Evolutionary conservation across 1,140 invertebrate species (phyloP).

Genomic region (Drosophila saltans): DNA sequence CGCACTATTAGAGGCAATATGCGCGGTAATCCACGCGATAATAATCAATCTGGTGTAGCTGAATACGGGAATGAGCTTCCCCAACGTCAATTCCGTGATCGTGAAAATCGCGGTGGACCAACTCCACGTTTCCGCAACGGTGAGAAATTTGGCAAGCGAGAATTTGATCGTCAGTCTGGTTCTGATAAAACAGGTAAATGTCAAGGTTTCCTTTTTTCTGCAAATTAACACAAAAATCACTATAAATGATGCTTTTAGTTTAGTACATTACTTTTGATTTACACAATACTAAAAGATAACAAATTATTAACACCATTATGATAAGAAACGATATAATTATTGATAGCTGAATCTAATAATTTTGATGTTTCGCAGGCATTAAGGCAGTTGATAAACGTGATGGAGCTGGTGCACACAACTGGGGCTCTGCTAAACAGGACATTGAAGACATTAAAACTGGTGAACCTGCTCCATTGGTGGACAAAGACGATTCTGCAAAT

Average conservation of each 20-base stretch:
- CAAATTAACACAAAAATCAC: background rate
- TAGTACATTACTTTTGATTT: background rate
- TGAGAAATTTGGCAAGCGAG: constrained; percentile 88
- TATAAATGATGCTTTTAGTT: background rate
- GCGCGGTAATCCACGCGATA: constrained; percentile 84
- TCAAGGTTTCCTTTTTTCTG: background rate
- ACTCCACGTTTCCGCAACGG: constrained; percentile 84
- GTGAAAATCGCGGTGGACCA: constrained; percentile 68
- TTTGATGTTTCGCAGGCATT: constrained; percentile 85
- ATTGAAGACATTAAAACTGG: constrained; percentile 87
- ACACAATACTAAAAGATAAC: background rate
- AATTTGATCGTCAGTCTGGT: constrained; percentile 97
- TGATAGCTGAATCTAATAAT: background rate
- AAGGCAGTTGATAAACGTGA: constrained; percentile 97
- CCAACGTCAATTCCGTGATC: constrained; percentile 66
- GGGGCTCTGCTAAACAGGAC: constrained; percentile 96
- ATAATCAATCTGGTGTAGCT: constrained; percentile 83
- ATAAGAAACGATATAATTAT: background rate
- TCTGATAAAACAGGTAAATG: constrained; percentile 93
- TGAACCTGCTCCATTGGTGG: constrained; percentile 77
- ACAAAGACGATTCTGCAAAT: constrained; percentile 83
- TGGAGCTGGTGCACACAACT: constrained; percentile 96
- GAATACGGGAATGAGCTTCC: constrained; percentile 83
- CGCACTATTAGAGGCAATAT: constrained; percentile 63
- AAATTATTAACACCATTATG: background rate